A percentile compares a stretch with the other conserved stretches of the same genome.
These are phyloP conservation scores for Haliclona indistincta DNA, from an alignment of 37 sponge, comb jelly and placozoan species.

Conservation along the genomic window DNA sequence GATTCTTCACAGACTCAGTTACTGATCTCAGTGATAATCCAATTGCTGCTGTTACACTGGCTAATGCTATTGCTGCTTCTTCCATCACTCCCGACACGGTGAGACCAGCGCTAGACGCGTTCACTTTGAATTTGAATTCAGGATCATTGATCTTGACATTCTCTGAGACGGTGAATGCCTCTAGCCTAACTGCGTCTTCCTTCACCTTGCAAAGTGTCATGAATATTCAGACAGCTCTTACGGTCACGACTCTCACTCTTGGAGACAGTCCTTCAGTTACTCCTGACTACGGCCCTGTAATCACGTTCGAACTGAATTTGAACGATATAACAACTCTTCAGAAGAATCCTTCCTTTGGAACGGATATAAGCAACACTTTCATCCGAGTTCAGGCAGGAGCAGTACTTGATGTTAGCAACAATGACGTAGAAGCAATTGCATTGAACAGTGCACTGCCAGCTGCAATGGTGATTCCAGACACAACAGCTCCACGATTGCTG, in stretches of 20 bases:
- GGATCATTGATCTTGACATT: conserved; percentile 74
- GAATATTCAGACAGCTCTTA: conserved; percentile 27
- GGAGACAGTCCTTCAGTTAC: conserved; percentile 10
- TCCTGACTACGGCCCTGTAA: conserved; percentile 36
- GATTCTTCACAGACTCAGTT: conserved; percentile 42
- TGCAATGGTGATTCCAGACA: conserved; percentile 51
- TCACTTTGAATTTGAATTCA: conserved; percentile 67
- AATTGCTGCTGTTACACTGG: conserved; percentile 31
- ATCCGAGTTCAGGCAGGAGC: conserved; percentile 48
- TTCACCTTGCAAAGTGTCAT: conserved; percentile 44
- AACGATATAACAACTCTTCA: conserved; percentile 62
- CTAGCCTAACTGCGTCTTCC: conserved; percentile 45
- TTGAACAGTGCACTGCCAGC: conserved; percentile 61
- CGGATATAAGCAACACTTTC: conserved; percentile 61
- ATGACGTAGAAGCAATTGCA: conserved; percentile 28
- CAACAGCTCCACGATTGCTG: conserved; percentile 45
- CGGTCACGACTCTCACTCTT: neutral
- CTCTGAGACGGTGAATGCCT: conserved; percentile 79
- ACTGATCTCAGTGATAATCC: conserved; percentile 61
- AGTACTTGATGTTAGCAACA: conserved; percentile 53
- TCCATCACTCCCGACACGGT: conserved; percentile 42
- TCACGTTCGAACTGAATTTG: conserved; percentile 41
- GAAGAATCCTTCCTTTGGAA: conserved; percentile 19
- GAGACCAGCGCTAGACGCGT: conserved; percentile 47
- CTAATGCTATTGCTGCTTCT: conserved; percentile 53